Base-by-base conservation (phyloP, 2,113 vertebrate genomes). In the Naja naja region DNA sequence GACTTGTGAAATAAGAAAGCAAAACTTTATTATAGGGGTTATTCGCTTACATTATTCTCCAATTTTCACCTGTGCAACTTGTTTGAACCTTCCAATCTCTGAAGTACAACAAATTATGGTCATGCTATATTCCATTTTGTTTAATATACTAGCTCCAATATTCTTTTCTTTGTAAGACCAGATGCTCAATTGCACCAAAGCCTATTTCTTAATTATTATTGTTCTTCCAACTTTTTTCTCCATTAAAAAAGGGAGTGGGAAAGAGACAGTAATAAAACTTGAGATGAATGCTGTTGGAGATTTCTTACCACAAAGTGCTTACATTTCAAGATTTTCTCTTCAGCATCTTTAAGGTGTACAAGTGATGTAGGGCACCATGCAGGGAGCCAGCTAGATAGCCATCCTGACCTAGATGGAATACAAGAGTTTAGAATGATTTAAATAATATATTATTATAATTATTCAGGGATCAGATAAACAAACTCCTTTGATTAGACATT, bases 301-400 rank as follows among this genome's bases (percentile, higher is more conserved):
- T 89, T 89, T 89, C 86, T 88, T 92, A 89, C 55, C 55, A 85
- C 90, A 91, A 95, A 94, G 93, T 27, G 92, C 98, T 98, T 98
- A 99, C 99, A 98, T 95, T 98, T 98, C 89, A 99, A 97, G 96
- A 99, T 99, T 96, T 97, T 98, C 94, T 99, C 98, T 96, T 99
- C 99, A 74, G 98, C 98, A 91, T 98, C 97, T 97, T 98, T 98
- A 34, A 99, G 98, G 91, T 98, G 98, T n/a, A 95, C 96, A 88
- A 97, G 94, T 52, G 99, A 99, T 0, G 98, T 98, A 45, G 99
- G 99, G 95, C 99, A 99, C 99, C 99, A 99, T 3, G 99, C 97
- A 30, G 99, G 99, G 93, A 99, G 97, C 99, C 99, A 99, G 93
- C 95, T 97, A 85, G 98, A 98, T 87, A 99, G 97, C 98, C 99